These are phyloP conservation scores for Trichopoda pennipes DNA, from an alignment of 2,888 invertebrate genomes.

Conservation along the genomic window DNA sequence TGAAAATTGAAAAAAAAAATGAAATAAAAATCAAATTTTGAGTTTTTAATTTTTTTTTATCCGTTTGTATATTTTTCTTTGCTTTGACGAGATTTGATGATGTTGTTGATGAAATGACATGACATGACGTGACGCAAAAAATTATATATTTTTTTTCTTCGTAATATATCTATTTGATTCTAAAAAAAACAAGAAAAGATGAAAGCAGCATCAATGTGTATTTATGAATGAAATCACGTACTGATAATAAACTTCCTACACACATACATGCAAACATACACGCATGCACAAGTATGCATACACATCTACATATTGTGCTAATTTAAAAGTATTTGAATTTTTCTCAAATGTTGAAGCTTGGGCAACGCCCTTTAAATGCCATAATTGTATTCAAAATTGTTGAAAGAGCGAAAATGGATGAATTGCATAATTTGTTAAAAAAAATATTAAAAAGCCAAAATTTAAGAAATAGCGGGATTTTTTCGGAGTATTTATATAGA, in stretches of 20 bases:
- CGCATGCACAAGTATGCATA: neutral
- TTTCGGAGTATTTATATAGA: conserved; percentile 52
- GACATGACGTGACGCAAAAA: conserved; percentile 76
- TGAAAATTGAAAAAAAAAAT: conserved; percentile 59
- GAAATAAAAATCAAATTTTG: conserved; percentile 47
- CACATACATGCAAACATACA: conserved; percentile 9
- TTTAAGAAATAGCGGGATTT: conserved; percentile 54
- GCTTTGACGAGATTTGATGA: conserved; percentile 57
- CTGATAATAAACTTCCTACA: conserved; percentile 40
- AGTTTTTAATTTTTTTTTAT: conserved; percentile 48
- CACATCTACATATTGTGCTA: neutral
- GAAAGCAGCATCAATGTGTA: conserved; percentile 6
- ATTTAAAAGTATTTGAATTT: conserved; percentile 29
- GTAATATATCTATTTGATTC: conserved; percentile 45
- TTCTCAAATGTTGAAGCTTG: conserved; percentile 45
- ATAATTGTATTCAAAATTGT: conserved; percentile 48
- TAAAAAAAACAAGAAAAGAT: conserved; percentile 29
- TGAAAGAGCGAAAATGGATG: conserved; percentile 55
- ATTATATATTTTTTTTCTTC: conserved; percentile 13
- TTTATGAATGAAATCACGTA: conserved; percentile 75
- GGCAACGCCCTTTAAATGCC: conserved; percentile 65
- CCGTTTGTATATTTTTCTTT: conserved; percentile 26
- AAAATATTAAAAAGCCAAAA: conserved; percentile 2
- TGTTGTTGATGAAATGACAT: conserved; percentile 77
- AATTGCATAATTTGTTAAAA: conserved; percentile 34